These are phyloP conservation scores for Sinopyrophorus schimmeli DNA, from an alignment of 2,888 invertebrate genomes.

Conservation along the genomic window DNA sequence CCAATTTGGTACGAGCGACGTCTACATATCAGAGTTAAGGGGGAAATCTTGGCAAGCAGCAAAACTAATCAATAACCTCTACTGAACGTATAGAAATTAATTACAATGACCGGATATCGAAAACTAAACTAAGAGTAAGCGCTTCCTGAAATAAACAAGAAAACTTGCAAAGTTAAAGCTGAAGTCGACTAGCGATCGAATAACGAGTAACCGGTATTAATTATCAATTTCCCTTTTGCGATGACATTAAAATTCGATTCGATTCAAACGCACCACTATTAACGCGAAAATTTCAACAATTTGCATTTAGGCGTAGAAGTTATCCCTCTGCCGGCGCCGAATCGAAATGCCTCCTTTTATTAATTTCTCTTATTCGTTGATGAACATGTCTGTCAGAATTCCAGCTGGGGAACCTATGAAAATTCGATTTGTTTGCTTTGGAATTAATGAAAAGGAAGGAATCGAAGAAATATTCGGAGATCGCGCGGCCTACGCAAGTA, in stretches of 20 bases:
- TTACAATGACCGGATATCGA: constrained; percentile 25
- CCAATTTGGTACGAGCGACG: too few species aligned
- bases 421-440: constrained; percentile 10
- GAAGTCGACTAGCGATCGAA: constrained; percentile 27
- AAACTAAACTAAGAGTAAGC: constrained; percentile 23
- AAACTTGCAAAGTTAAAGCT: constrained; percentile 17
- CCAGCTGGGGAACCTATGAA: constrained; percentile 1
- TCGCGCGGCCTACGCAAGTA: too few species aligned
- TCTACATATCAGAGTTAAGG: too few species aligned
- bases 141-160: constrained; percentile 29
- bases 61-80: constrained; percentile 10
- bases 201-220: constrained; percentile 38
- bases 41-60: constrained; percentile 7
- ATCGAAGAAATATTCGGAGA: background rate
- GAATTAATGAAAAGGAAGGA: constrained; percentile 1
- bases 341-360: too few species aligned
- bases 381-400: constrained; percentile 7
- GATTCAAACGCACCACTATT: constrained; percentile 40
- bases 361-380: background rate
- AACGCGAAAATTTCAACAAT: constrained; percentile 24
- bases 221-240: constrained; percentile 49
- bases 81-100: constrained; percentile 13
- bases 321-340: too few species aligned
- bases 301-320: constrained; percentile 16
- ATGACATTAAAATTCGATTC: constrained; percentile 52